phyloP scores from a whole-genome alignment of 2,888 invertebrate species.

The Chloroclysta siterata region DNA sequence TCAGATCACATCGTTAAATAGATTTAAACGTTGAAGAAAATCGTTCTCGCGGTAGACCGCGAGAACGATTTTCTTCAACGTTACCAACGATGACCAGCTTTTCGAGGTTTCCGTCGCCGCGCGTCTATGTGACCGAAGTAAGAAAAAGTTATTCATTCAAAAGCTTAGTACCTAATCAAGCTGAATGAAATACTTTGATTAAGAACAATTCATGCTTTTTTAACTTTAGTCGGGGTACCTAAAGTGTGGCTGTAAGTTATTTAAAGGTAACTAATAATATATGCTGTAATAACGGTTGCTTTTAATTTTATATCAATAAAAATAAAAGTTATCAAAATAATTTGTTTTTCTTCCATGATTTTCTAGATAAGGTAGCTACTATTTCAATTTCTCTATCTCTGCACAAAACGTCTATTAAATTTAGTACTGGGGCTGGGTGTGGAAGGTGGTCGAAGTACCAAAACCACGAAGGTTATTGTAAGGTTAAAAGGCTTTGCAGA shows the following conservation, averaged over 20 bases:
- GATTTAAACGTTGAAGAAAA: no score
- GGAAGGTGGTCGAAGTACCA: neutral
- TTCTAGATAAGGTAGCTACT: neutral
- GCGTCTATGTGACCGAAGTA: no score
- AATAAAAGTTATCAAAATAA: conserved; percentile 53
- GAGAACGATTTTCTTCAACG: no score
- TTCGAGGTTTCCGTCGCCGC: no score
- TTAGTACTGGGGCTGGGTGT: neutral
- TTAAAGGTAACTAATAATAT: conserved; percentile 65
- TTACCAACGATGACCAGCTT: no score
- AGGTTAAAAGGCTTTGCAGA: conserved; percentile 15
- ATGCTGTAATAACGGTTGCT: conserved; percentile 82
- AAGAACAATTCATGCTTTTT: neutral
- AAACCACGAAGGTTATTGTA: conserved; percentile 14
- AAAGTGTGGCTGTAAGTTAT: conserved; percentile 37
- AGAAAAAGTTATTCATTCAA: no score
- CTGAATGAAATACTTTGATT: neutral
- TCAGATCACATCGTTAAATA: no score
- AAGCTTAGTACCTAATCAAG: neutral
- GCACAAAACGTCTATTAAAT: neutral
- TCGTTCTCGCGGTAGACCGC: no score
- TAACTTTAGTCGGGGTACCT: neutral
- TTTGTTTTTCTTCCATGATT: conserved; percentile 40
- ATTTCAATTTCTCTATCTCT: neutral
- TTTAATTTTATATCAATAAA: conserved; percentile 82